A percentile compares a stretch with the other conserved stretches of the same genome.
phyloP scores from a whole-genome alignment of 2,113 vertebrate species.

The Camelus dromedarius region DNA sequence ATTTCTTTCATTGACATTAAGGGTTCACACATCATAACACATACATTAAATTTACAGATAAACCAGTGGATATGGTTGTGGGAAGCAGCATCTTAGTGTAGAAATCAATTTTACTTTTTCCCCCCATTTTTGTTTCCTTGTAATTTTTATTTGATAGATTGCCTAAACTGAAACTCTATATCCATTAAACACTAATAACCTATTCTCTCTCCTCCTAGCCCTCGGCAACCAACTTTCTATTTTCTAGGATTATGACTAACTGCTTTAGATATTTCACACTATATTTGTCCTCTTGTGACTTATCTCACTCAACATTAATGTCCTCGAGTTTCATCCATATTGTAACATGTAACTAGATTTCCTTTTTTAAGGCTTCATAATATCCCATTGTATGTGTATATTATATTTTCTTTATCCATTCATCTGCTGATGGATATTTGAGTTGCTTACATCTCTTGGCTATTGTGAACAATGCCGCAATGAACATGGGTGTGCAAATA shows the following conservation, averaged over 20 bases:
- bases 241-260: background rate
- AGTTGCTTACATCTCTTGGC: background rate
- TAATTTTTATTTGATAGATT: slow-evolving; percentile 27
- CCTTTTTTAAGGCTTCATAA: background rate
- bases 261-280: background rate
- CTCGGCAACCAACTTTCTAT: background rate
- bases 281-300: background rate
- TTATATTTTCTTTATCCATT: background rate
- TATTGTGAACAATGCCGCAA: background rate
- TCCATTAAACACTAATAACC: background rate
- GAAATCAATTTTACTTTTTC: background rate
- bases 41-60: background rate
- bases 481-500: background rate
- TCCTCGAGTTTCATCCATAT: background rate
- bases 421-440: background rate
- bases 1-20: background rate
- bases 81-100: background rate
- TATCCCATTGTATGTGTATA: background rate
- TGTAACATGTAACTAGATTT: background rate
- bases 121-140: background rate
- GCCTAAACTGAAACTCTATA: background rate
- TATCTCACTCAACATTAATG: background rate
- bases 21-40: background rate
- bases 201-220: background rate
- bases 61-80: background rate